These are phyloP conservation scores for Pediacus dermestoides DNA, from an alignment of 2,888 invertebrate genomes.

Conservation along the genomic window DNA sequence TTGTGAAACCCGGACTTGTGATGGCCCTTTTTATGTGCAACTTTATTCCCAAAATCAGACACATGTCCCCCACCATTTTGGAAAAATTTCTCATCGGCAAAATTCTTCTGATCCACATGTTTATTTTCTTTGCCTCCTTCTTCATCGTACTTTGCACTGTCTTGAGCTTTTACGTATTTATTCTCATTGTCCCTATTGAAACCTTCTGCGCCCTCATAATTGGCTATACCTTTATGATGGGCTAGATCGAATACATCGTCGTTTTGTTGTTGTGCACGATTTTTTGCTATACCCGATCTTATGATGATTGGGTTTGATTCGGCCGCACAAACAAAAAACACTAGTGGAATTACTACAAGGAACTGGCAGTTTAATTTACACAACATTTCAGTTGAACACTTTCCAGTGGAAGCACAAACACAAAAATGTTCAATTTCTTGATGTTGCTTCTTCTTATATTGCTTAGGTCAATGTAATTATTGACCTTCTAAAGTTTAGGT, in stretches of 20 bases:
- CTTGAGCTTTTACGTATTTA: conserved; percentile 37
- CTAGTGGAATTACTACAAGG: conserved; percentile 4
- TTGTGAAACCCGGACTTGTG: conserved; percentile 67
- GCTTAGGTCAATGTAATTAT: conserved; percentile 19
- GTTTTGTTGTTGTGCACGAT: conserved; percentile 23
- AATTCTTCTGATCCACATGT: conserved; percentile 37
- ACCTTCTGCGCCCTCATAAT: conserved; percentile 40
- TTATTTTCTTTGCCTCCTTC: conserved; percentile 37
- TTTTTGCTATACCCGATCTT: conserved; percentile 22
- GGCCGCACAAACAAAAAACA: conserved; percentile 15
- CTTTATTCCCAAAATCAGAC: conserved; percentile 37
- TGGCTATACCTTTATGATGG: conserved; percentile 35
- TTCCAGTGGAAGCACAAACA: background rate
- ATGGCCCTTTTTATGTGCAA: conserved; percentile 64
- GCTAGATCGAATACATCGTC: conserved; percentile 23
- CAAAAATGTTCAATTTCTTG: conserved; percentile 3
- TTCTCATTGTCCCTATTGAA: conserved; percentile 41
- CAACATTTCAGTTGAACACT: conserved; percentile 11
- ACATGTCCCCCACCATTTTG: conserved; percentile 38
- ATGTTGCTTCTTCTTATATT: background rate
- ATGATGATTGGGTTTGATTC: conserved; percentile 16
- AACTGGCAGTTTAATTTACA: conserved; percentile 7
- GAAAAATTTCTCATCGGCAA: conserved; percentile 39
- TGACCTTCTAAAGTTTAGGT: conserved; percentile 16
- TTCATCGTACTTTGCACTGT: conserved; percentile 39